phyloP scores from a whole-genome alignment of 2,888 invertebrate genomes.

The Xestia rhomboidea region DNA sequence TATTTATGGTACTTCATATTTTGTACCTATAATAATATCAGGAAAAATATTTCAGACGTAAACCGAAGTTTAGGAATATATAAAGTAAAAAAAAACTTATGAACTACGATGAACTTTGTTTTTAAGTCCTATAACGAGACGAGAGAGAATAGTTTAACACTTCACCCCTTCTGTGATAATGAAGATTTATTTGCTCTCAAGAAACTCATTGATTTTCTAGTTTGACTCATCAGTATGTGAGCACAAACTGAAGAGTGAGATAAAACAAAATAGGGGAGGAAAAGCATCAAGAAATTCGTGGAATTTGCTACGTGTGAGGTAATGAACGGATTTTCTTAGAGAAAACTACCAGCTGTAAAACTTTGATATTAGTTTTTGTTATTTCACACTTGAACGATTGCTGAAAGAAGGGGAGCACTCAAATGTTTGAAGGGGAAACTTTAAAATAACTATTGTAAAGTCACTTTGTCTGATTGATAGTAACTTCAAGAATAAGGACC shows the following conservation, averaged over 20 bases:
- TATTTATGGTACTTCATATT: neutral
- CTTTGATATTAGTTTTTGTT: slow-evolving; percentile 61
- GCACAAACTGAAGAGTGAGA: slow-evolving; percentile 33
- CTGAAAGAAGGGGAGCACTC: slow-evolving; percentile 23
- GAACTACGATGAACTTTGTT: neutral
- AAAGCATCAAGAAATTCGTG: slow-evolving; percentile 45
- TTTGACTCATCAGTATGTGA: slow-evolving; percentile 46
- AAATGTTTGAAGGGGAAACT: slow-evolving; percentile 49
- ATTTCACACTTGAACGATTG: slow-evolving; percentile 51
- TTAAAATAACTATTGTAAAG: slow-evolving; percentile 43
- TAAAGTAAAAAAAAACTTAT: neutral
- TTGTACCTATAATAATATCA: neutral
- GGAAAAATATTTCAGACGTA: neutral
- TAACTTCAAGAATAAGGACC: slow-evolving; percentile 8
- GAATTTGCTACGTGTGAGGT: slow-evolving; percentile 51
- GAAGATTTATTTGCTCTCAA: slow-evolving; percentile 14
- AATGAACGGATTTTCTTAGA: slow-evolving; percentile 56
- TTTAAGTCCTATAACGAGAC: neutral
- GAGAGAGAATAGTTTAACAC: neutral
- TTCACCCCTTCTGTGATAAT: slow-evolving; percentile 7
- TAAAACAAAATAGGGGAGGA: slow-evolving; percentile 43
- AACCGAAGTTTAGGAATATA: neutral
- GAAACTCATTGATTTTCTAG: slow-evolving; percentile 31
- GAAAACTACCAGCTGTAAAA: slow-evolving; percentile 56
- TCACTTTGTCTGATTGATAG: slow-evolving; percentile 44